Percentiles rank a stretch among this genome's conserved stretches.
Conservation (phyloP, 92 coral and sea anemone species). For the Pocillopora meandrina region DNA sequence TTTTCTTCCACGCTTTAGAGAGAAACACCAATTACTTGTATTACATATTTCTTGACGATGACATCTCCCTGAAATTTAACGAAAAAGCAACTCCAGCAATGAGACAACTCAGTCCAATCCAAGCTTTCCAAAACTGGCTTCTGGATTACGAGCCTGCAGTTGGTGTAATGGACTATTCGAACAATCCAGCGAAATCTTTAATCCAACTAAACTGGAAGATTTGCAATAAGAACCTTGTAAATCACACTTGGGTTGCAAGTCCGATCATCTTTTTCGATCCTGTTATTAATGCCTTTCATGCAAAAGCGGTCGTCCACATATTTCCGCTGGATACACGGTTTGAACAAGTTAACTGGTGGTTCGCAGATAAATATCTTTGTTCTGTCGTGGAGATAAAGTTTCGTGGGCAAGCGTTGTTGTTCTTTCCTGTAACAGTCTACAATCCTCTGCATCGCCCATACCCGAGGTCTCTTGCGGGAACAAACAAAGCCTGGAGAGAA, state of each 20-base stretch:
- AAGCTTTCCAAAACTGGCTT: constrained; percentile 32
- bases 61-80: constrained; percentile 31
- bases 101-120: constrained; percentile 26
- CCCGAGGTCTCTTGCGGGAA: constrained; percentile 2
- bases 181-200: background rate
- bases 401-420: constrained; percentile 41
- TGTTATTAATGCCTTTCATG: constrained; percentile 38
- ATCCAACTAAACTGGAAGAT: background rate
- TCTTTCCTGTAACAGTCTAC: constrained; percentile 24
- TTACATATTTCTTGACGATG: constrained; percentile 40
- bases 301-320: constrained; percentile 14
- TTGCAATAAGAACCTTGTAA: background rate
- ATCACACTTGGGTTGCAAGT: constrained; percentile 6
- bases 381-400: constrained; percentile 38
- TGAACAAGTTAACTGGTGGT: constrained; percentile 2
- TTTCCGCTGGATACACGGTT: constrained; percentile 11
- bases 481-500: background rate
- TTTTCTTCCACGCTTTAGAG: constrained; percentile 9
- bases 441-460: constrained; percentile 24
- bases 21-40: background rate
- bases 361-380: constrained; percentile 15
- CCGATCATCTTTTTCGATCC: constrained; percentile 40
- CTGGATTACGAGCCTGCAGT: too few species aligned
- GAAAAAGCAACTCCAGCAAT: constrained; percentile 5
- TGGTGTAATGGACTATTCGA: constrained; percentile 25